Base-by-base conservation (phyloP, 1,140 invertebrate species). In the Gonatopus flavifemur region DNA sequence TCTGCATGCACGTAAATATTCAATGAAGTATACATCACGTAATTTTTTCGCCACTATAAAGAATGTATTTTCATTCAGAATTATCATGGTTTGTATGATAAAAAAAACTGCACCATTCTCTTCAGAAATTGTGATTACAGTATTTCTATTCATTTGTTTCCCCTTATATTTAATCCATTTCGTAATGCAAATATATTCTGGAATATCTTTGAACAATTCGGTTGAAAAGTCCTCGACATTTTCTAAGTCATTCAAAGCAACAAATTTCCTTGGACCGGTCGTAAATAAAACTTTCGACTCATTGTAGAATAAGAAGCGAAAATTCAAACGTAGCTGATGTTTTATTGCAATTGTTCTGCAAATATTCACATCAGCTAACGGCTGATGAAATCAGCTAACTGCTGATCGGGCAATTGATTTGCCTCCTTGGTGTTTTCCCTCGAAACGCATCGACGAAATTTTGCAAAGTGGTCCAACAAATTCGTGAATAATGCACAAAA, bases 1-100 rank as follows among this genome's bases (percentile, higher is more conserved):
- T 40, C 47, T 39, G 22, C 49, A 55, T 0, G 31, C 45, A 21
- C 44, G 46, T 39, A 39, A 55, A 38, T 55, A 46, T 15, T 39
- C 5, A 16, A 49, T 41, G 49, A 49, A 55, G 19, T 25, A 32
- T 16, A 9, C 18, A 55, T 31, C 44, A 18, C 49, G 28, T 32
- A 33, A 38, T 15, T 44, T 18, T 8, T 49, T 42, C 45, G 40
- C 49, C 3, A 25, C 25, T 13, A 53, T 19, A 1, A 41, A 24
- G n/a, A 36, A 41, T 16, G 42, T 21, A 37, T 47, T 37, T n/a
- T 15, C 2, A 24, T 35, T 13, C 12, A 15, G 7, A 10, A 18
- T 24, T 30, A 30, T 19, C n/a, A 53, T 32, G 5, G 47, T 47
- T 20, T 20, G 33, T 18, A 40, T 21, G 20, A 47, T n/a, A 53